phyloP scores from a whole-genome alignment of 2,797 vertebrate species.

The Heliangelus exortis region DNA sequence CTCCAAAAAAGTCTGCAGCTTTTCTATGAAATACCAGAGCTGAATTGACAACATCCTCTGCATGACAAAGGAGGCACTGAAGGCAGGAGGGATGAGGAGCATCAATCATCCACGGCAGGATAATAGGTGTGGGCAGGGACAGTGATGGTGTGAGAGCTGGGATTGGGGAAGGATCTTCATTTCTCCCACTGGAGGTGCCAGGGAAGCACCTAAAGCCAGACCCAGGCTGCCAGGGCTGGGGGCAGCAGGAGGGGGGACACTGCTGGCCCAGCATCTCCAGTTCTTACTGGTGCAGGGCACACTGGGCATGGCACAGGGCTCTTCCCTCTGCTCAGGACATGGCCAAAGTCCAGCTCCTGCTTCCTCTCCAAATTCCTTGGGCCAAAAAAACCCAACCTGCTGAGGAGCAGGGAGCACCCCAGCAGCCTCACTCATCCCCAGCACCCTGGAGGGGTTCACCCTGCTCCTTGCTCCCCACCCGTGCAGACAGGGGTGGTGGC shows the following conservation, averaged over 20 bases:
- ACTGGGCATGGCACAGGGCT: rapidly evolving
- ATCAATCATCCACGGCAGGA: slow-evolving; percentile 73
- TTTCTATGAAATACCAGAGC: slow-evolving; percentile 41
- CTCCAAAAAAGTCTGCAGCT: slow-evolving; percentile 64
- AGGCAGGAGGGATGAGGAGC: slow-evolving; percentile 61
- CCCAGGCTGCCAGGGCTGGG: neutral
- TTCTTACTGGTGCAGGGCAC: neutral
- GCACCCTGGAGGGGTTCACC: rapidly evolving
- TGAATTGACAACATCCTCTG: slow-evolving; percentile 66
- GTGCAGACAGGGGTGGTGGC: rapidly evolving
- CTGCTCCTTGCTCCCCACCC: neutral
- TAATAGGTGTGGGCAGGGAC: slow-evolving; percentile 63
- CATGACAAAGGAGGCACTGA: slow-evolving; percentile 67
- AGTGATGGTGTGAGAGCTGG: neutral
- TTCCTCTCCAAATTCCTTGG: neutral
- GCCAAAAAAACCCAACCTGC: neutral
- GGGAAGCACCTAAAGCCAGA: neutral
- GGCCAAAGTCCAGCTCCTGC: neutral
- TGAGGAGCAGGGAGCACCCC: neutral
- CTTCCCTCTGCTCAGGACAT: neutral
- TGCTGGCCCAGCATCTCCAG: rapidly evolving
- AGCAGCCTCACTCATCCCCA: neutral
- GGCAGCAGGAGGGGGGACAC: rapidly evolving
- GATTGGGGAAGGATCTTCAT: neutral
- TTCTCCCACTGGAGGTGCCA: neutral